Evolutionary conservation across 2,888 invertebrate species (phyloP).

Genomic region (Frankliniella intonsa): DNA sequence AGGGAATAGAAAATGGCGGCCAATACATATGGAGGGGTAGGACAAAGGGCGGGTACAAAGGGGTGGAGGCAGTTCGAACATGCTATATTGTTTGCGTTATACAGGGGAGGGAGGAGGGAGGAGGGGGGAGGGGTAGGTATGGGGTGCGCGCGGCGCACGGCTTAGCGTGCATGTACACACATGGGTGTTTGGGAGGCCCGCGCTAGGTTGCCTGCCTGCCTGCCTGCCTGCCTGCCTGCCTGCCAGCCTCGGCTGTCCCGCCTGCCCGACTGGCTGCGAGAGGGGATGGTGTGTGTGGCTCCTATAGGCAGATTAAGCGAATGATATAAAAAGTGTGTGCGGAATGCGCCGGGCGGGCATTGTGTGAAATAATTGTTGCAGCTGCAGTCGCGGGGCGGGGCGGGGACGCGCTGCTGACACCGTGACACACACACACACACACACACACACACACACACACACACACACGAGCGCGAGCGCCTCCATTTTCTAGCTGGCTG

Average conservation of each 20-base stretch:
- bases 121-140: neutral
- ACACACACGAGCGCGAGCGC: neutral
- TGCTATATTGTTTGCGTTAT: too few species aligned
- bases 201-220: neutral
- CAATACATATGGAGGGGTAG: neutral
- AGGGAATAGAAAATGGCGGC: neutral
- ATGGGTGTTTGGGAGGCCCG: neutral
- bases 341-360: conserved; percentile 11
- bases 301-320: conserved; percentile 10
- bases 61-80: neutral
- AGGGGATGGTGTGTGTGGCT: neutral
- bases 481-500: conserved; percentile 7
- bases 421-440: conserved; percentile 20
- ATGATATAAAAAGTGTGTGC: conserved; percentile 5
- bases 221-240: neutral
- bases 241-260: neutral
- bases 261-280: neutral
- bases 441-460: neutral
- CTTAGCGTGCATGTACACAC: conserved; percentile 18
- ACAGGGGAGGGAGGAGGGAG: neutral
- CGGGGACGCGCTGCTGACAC: neutral
- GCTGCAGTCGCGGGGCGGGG: neutral
- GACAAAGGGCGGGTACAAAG: neutral
- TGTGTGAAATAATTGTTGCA: conserved; percentile 25
- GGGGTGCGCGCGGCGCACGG: neutral